Base-by-base conservation (phyloP, 2,113 vertebrate species). In the Oplegnathus fasciatus region DNA sequence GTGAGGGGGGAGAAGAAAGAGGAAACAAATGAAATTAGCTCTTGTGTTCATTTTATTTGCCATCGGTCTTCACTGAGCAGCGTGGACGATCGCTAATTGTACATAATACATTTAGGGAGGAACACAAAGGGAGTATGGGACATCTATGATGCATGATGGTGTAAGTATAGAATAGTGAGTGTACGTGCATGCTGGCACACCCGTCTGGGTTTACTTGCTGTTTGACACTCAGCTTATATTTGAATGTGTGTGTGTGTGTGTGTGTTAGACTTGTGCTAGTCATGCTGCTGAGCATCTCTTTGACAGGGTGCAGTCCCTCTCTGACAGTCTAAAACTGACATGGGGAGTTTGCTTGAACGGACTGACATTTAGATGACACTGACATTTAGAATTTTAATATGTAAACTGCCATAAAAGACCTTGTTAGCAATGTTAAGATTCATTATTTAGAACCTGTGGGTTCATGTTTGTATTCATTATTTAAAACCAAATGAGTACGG, bases 21-120 rank as follows among this genome's bases (percentile, higher is more conserved):
- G 58, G 55, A 67, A 82, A 67, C 3, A 64, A 88, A 92, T 87
- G 5, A 70, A 83, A 90, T 93, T 83, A 91, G 62, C 52, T 64
- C 20, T 68, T 66, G 32, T 80, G 84, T 90, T 86, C 69, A 80
- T 89, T 90, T 86, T 61, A 85, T 93, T 86, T 61, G 72, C 69
- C 42, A 76, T 86, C 75, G 2, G 34, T 86, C 87, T 87, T 86
- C 62, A 26, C 65, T 64, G 89, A 88, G 82, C 83, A 50, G 76
- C 7, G 20, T 30, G 5, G 48, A 91, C 70, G 71, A 75, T 79
- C 28, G 76, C 60, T 88, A 88, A 91, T 92, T 90, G 71, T 80
- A 88, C 78, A 81, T 92, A 89, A 94, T 85, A 69, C 73, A 86
- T 85, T 90, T 88, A 86, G 54, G 54, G 40, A 73, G 68, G 64